These are phyloP conservation scores for Mercenaria mercenaria DNA, from an alignment of 1,140 invertebrate species.

Conservation along the genomic window DNA sequence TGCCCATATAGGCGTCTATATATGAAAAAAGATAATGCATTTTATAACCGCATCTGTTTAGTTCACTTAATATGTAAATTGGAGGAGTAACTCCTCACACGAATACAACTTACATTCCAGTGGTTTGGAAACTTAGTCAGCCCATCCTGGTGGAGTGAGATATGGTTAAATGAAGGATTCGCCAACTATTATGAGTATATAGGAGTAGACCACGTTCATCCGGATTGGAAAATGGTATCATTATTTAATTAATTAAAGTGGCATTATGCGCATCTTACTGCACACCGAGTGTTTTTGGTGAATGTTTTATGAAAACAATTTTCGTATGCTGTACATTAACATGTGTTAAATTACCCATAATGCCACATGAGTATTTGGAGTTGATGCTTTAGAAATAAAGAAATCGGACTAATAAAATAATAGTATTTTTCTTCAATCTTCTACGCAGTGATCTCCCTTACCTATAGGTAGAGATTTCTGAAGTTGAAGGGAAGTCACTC, in stretches of 20 bases:
- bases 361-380: too few relatives aligned
- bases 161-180: conserved; percentile 84
- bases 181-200: conserved; percentile 80
- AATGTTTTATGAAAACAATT: too few relatives aligned
- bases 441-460: too few relatives aligned
- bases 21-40: not conserved
- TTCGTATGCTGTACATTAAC: not conserved
- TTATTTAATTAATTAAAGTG: not conserved
- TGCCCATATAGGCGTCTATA: not conserved
- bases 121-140: conserved; percentile 71
- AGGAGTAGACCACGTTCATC: conserved; percentile 88
- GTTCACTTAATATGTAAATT: not conserved
- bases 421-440: too few relatives aligned
- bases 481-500: too few relatives aligned
- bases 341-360: too few relatives aligned
- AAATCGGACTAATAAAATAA: too few relatives aligned
- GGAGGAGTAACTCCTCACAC: not conserved
- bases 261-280: too few relatives aligned
- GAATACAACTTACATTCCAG: not conserved
- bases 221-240: conserved; percentile 91
- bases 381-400: too few relatives aligned
- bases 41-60: not conserved
- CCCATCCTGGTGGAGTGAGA: conserved; percentile 81
- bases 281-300: too few relatives aligned
- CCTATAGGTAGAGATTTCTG: too few relatives aligned